These are phyloP conservation scores for Hylomyscus alleni DNA, from an alignment of 2,797 vertebrate genomes.

Conservation along the genomic window DNA sequence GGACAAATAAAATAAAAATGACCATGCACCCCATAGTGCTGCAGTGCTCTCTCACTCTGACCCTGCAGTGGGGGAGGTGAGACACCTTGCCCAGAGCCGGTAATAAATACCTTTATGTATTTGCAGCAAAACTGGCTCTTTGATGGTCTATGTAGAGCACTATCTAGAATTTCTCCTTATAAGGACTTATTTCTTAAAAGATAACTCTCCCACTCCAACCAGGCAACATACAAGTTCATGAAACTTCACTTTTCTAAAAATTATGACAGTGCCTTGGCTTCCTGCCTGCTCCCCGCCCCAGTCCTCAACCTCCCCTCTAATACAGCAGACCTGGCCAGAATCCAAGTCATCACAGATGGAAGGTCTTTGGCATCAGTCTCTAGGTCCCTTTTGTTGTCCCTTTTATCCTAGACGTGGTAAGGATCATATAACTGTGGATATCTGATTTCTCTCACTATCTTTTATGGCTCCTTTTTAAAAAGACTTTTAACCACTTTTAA, in stretches of 20 bases:
- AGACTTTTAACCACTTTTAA: neutral
- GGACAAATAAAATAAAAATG: neutral
- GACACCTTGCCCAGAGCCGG: neutral
- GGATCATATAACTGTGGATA: neutral
- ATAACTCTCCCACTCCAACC: rapidly evolving
- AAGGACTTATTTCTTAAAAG: neutral
- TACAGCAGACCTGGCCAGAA: neutral
- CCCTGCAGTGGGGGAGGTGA: neutral
- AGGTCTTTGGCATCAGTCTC: neutral
- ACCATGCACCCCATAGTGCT: neutral
- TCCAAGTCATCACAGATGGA: neutral
- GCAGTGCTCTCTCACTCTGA: neutral
- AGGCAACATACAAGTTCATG: neutral
- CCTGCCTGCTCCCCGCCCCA: too few relatives aligned
- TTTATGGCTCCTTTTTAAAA: neutral
- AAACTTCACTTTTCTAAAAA: neutral
- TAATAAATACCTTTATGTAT: neutral
- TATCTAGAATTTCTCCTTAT: neutral
- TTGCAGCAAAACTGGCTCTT: neutral
- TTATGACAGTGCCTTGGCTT: neutral
- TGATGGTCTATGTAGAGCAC: neutral
- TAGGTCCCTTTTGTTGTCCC: neutral
- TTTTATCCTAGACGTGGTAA: neutral
- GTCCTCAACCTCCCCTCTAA: neutral
- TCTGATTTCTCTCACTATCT: neutral